Percentiles rank a stretch among this genome's conserved stretches.
These are phyloP conservation scores for Aix galericulata DNA, from an alignment of 2,113 vertebrate genomes.

Conservation along the genomic window DNA sequence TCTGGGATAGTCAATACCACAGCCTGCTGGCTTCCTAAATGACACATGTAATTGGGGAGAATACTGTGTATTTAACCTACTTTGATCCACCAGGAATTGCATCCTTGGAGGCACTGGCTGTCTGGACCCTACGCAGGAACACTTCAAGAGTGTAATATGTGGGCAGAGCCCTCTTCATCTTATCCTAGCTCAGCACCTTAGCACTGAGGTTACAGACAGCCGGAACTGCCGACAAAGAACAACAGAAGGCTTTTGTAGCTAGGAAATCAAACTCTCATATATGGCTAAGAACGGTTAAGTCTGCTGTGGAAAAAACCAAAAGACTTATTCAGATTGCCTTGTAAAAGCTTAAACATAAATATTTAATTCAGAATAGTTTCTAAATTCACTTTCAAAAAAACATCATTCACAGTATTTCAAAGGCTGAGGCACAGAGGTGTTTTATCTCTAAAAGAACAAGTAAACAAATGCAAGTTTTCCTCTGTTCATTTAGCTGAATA, in stretches of 20 bases:
- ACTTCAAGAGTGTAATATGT: background rate
- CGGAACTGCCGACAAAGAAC: background rate
- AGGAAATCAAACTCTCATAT: background rate
- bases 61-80: background rate
- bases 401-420: conserved; percentile 66
- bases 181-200: background rate
- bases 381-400: conserved; percentile 62
- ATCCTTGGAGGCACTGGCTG: background rate
- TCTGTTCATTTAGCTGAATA: conserved; percentile 44
- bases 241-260: background rate
- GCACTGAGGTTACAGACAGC: background rate
- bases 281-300: conserved; percentile 45
- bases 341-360: conserved; percentile 70
- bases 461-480: conserved; percentile 63
- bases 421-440: conserved; percentile 60
- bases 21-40: background rate
- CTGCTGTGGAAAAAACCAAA: conserved; percentile 52
- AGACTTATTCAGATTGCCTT: conserved; percentile 53
- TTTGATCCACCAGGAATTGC: background rate
- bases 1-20: background rate
- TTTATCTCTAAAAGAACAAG: conserved; percentile 64
- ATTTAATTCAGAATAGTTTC: conserved; percentile 70
- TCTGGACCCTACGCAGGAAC: background rate
- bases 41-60: background rate
- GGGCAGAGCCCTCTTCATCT: background rate